Base-by-base conservation (phyloP, 2,113 vertebrate genomes). In the Myrmecophaga tridactyla region DNA sequence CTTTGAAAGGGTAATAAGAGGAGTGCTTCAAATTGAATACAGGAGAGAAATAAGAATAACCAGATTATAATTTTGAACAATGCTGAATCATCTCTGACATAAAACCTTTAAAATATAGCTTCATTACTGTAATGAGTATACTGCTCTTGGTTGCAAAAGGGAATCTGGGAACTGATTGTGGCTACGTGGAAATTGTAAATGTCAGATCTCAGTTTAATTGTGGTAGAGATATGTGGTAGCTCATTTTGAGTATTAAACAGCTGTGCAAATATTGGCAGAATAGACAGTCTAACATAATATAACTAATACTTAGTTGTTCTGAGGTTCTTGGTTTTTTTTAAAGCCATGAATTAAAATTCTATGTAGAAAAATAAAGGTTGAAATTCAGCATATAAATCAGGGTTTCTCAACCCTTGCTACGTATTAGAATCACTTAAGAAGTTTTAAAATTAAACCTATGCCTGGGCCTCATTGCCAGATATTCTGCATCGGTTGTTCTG, bases 241-340 rank as follows among this genome's bases (percentile, higher is more conserved):
- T 96, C 53, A 82, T 95, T 96, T 73, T 95, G 70, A 77, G 91
- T 93, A 81, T 97, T 97, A 88, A 46, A 94, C 27, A 67, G 96
- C 94, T 97, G 91, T 95, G 96, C 82, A 97, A 98, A 97, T 98
- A 97, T 95, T 97, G 97, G 95, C 81, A 92, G 63, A 82, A 36
- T 69, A 83, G 85, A 98, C 95, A 94, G 94, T 97, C 72, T 97
- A 92, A 80, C 76, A 93, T 62, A 88, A 86, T 92, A 94, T 87
- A 96, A 93, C 76, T 84, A 96, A 96, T 75, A 86, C 60, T 96
- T 51, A 69, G 34, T 41, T 82, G 3, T 96, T 96, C 94, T 39
- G 53, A 94, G 23, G 20, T 73, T 95, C 7, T 70, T 51, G 15
- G 76, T 83, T 96, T 73, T 82, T 23, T 82, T 46, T 87, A 62